Conservation (phyloP, 2,113 vertebrate genomes). For the Noctilio leporinus region DNA sequence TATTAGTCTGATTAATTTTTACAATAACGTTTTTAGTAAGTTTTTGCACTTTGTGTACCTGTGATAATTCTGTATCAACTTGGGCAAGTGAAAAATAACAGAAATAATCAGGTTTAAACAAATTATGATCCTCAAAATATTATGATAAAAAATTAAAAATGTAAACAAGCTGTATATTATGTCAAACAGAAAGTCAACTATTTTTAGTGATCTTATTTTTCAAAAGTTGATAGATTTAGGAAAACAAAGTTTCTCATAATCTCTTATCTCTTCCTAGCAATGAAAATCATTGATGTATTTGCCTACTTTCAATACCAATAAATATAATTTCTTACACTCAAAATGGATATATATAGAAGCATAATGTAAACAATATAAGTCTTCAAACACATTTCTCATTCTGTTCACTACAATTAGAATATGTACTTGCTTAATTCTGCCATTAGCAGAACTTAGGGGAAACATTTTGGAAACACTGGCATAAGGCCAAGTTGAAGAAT, state of each 20-base stretch:
- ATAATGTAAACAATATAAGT: neutral
- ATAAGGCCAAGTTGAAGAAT: neutral
- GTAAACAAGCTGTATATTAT: neutral
- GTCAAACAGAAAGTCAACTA: neutral
- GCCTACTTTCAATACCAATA: neutral
- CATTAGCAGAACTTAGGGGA: neutral
- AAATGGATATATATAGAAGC: neutral
- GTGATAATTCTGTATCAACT: neutral
- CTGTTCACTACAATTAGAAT: neutral
- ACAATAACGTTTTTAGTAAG: neutral
- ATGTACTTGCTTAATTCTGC: neutral
- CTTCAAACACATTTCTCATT: neutral
- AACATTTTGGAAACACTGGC: neutral
- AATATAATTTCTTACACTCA: neutral
- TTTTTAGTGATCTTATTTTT: neutral
- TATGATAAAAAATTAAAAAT: neutral
- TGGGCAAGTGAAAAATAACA: neutral
- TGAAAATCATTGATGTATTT: neutral
- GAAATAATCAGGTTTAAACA: neutral
- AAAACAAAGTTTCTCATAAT: neutral
- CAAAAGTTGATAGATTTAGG: neutral
- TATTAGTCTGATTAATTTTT: neutral
- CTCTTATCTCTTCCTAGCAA: neutral
- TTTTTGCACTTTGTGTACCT: neutral
- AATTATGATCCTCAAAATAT: neutral